Percentiles rank a stretch among this genome's conserved stretches.
These are phyloP conservation scores for Chanos chanos DNA, from an alignment of 2,797 vertebrate genomes.

Conservation along the genomic window DNA sequence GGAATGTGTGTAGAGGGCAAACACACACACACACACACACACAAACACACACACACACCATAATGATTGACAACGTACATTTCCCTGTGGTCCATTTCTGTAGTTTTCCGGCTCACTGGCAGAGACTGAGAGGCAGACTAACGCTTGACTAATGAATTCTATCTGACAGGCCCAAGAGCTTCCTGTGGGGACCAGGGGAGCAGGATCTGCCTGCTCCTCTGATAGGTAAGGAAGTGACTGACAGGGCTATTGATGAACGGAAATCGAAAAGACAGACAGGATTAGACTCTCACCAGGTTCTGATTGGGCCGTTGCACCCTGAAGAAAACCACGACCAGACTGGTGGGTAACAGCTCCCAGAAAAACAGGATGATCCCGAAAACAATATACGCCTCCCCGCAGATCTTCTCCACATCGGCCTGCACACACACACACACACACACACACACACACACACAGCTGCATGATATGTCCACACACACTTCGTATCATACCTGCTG, in stretches of 20 bases:
- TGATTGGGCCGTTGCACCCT: constrained; percentile 86
- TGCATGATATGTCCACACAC: neutral
- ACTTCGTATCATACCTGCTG: too few species aligned
- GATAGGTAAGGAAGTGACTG: constrained; percentile 11
- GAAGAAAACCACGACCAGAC: constrained; percentile 89
- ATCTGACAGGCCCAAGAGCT: constrained; percentile 13
- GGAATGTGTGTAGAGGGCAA: neutral
- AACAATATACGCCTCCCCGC: constrained; percentile 82
- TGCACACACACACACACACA: constrained; percentile 35
- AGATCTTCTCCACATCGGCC: constrained; percentile 75
- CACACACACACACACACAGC: constrained; percentile 5
- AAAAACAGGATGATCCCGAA: constrained; percentile 91
- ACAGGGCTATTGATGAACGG: constrained; percentile 12
- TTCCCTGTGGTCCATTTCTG: neutral
- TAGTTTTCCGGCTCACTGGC: neutral
- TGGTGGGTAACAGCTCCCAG: constrained; percentile 92
- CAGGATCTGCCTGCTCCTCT: neutral
- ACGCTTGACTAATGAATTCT: constrained; percentile 23
- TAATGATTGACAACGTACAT: neutral
- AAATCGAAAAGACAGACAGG: neutral
- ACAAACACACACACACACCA: constrained; percentile 4
- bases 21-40: constrained; percentile 6
- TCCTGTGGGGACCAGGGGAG: constrained; percentile 9
- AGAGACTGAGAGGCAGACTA: neutral
- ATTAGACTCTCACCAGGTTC: constrained; percentile 80